phyloP scores from a whole-genome alignment of 2,888 invertebrate genomes.

The Polyommatus icarus region DNA sequence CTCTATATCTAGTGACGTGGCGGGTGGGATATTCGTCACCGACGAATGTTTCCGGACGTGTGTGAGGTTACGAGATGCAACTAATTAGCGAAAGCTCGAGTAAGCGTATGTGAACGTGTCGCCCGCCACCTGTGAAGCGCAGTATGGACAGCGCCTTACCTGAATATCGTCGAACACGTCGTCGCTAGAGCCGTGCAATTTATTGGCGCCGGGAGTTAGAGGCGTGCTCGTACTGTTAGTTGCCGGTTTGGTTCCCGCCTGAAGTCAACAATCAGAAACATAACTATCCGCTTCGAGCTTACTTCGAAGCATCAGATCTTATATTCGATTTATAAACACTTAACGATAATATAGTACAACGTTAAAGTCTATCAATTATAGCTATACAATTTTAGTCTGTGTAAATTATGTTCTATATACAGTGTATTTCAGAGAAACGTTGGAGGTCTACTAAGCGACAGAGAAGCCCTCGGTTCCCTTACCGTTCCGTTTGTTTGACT shows the following conservation, averaged over 20 bases:
- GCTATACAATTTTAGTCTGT: neutral
- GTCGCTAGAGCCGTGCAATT: constrained; percentile 71
- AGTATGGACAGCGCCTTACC: constrained; percentile 55
- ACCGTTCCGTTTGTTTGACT: constrained; percentile 74
- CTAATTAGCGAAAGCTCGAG: constrained; percentile 38
- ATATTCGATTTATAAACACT: constrained; percentile 5
- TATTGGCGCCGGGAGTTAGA: constrained; percentile 64
- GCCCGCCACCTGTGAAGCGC: constrained; percentile 67
- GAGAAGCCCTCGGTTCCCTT: constrained; percentile 47
- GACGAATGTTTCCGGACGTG: constrained; percentile 47
- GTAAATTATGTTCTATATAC: neutral
- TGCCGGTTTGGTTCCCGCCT: constrained; percentile 66
- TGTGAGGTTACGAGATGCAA: constrained; percentile 36
- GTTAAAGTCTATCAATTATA: neutral
- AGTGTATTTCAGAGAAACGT: constrained; percentile 25
- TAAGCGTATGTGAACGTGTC: constrained; percentile 72
- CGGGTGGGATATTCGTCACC: constrained; percentile 51
- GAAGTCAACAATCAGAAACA: constrained; percentile 46
- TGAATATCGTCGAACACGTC: constrained; percentile 74
- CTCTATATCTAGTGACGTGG: constrained; percentile 71
- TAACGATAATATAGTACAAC: neutral
- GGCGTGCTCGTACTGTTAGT: constrained; percentile 75
- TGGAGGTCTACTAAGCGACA: constrained; percentile 28
- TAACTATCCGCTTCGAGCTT: constrained; percentile 29
- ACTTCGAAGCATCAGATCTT: constrained; percentile 18